These are phyloP conservation scores for Rotaria sp. DNA, from an alignment of 2,888 invertebrate genomes.

Conservation along the genomic window DNA sequence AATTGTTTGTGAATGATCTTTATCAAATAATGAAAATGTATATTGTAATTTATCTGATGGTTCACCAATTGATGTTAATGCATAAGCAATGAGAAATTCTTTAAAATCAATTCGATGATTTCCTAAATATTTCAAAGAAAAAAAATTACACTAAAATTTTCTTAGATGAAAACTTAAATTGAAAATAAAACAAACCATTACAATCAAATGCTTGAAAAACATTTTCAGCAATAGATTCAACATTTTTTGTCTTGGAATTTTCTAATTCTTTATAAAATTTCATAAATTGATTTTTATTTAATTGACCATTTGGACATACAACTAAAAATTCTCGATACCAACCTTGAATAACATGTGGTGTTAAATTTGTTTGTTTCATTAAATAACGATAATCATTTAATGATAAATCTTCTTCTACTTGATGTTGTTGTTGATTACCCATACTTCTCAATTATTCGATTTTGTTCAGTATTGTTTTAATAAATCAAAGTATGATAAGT, in stretches of 20 bases:
- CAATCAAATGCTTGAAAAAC: not conserved
- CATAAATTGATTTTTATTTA: not conserved
- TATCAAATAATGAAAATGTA: not conserved
- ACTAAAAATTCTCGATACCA: not conserved
- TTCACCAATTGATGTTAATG: not conserved
- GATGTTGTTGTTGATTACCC: not conserved
- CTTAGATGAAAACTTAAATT: not conserved
- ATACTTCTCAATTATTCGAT: not conserved
- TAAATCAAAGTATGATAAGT: too few species aligned
- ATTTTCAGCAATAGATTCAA: not conserved
- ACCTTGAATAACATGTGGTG: conserved; percentile 2
- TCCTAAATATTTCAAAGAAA: not conserved
- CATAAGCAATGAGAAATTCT: conserved; percentile 2
- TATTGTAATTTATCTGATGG: not conserved
- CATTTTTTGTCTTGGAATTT: not conserved
- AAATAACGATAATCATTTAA: not conserved
- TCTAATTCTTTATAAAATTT: not conserved
- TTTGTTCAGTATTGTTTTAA: too few species aligned
- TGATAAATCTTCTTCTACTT: not conserved
- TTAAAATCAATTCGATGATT: not conserved
- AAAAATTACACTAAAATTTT: not conserved
- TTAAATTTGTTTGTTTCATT: not conserved
- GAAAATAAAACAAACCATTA: not conserved
- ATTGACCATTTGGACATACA: not conserved
- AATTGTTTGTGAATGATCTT: not conserved